Evolutionary conservation across 1,140 invertebrate genomes (phyloP).

Genomic region (Yoshiicerus persimilis): DNA sequence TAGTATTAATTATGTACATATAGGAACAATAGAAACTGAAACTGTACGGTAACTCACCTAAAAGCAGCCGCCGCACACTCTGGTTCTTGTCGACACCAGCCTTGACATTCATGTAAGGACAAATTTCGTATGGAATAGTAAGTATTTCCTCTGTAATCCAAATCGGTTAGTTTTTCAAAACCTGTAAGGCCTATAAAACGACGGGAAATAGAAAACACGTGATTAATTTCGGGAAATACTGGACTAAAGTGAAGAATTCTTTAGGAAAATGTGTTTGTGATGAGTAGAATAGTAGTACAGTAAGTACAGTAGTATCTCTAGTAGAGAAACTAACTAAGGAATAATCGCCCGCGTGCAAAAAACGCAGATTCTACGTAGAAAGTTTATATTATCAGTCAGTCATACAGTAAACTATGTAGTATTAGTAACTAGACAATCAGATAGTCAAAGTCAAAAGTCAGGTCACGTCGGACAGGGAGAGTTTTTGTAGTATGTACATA

Average conservation of each 20-base stretch:
- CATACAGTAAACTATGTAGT: background rate
- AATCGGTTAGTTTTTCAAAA: conserved; percentile 90
- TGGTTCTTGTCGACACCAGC: conserved; percentile 87
- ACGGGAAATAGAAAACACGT: background rate
- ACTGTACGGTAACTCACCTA: conserved; percentile 57
- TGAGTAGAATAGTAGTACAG: background rate
- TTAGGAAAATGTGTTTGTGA: background rate
- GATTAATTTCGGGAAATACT: background rate
- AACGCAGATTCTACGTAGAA: conserved; percentile 17
- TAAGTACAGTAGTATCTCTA: background rate
- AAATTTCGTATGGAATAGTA: conserved; percentile 91
- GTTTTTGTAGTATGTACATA: background rate
- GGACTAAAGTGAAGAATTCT: background rate
- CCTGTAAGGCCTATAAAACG: conserved; percentile 64
- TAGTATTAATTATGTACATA: too few relatives aligned
- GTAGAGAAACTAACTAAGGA: background rate
- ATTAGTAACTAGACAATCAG: conserved; percentile 4
- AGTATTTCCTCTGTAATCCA: conserved; percentile 83
- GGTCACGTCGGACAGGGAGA: background rate
- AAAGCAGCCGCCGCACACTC: conserved; percentile 77
- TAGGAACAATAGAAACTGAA: background rate
- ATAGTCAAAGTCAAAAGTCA: conserved; percentile 17
- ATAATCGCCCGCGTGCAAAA: conserved; percentile 6
- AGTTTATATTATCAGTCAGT: background rate
- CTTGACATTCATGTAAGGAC: conserved; percentile 89